Evolutionary conservation across 2,113 vertebrate genomes (phyloP).

Genomic region (Lophius piscatorius): DNA sequence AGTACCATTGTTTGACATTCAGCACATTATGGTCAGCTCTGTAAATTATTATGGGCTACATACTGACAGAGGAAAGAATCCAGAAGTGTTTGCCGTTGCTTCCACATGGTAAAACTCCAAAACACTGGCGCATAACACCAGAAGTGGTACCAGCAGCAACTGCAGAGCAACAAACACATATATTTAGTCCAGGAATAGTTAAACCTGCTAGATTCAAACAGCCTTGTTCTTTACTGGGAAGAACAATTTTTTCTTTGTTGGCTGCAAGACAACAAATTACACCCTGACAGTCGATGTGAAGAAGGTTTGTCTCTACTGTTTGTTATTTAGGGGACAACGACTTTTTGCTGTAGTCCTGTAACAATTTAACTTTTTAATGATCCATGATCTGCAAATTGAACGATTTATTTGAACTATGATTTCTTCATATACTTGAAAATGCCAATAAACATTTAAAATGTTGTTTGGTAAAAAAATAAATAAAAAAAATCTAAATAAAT

Average conservation of each 20-base stretch:
- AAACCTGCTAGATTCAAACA: background rate
- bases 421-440: too few species aligned
- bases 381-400: too few species aligned
- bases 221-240: background rate
- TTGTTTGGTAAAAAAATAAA: too few species aligned
- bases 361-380: too few species aligned
- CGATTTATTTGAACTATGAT: too few species aligned
- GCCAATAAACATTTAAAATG: too few species aligned
- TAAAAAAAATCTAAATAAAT: too few species aligned
- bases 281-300: too few species aligned
- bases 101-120: slow-evolving; percentile 31
- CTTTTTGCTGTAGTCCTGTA: too few species aligned
- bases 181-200: background rate
- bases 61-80: slow-evolving; percentile 65
- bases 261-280: slow-evolving; percentile 8
- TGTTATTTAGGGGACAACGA: too few species aligned
- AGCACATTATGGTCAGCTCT: background rate
- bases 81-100: slow-evolving; percentile 5
- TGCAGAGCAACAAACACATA: slow-evolving; percentile 31
- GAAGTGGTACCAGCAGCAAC: slow-evolving; percentile 11
- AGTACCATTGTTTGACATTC: background rate
- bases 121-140: slow-evolving; percentile 27
- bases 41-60: slow-evolving; percentile 22
- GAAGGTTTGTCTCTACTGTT: too few species aligned
- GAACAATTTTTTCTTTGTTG: too few species aligned